These are phyloP conservation scores for Bufo bufo DNA, from an alignment of 2,113 vertebrate species.

Conservation along the genomic window DNA sequence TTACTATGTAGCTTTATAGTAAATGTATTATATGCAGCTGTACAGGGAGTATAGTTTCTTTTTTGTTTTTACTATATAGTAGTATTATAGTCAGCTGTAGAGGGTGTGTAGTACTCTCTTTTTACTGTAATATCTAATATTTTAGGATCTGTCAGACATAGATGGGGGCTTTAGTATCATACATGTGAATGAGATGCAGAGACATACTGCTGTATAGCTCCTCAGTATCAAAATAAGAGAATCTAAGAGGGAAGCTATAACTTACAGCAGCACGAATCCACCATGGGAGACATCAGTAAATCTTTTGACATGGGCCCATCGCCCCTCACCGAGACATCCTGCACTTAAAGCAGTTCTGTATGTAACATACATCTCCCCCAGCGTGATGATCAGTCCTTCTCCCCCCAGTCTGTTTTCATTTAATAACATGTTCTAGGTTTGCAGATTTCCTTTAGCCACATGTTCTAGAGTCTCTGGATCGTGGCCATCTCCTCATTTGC, in stretches of 20 bases:
- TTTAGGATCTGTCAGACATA: too few species aligned
- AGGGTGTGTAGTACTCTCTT: too few species aligned
- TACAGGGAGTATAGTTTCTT: too few species aligned
- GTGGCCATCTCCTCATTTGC: constrained; percentile 4
- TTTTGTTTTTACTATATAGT: too few species aligned
- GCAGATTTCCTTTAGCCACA: background rate
- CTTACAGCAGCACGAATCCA: background rate
- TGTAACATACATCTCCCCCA: background rate
- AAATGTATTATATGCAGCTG: too few species aligned
- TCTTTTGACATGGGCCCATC: background rate
- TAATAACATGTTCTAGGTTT: constrained; percentile 13
- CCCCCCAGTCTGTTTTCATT: constrained; percentile 21
- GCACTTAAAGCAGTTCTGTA: background rate
- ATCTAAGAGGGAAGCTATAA: background rate
- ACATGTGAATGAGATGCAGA: too few species aligned
- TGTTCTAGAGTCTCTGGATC: constrained; percentile 2
- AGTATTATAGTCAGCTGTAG: too few species aligned
- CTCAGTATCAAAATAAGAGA: too few species aligned
- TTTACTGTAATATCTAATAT: too few species aligned
- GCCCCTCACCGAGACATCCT: background rate
- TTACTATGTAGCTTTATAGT: too few species aligned
- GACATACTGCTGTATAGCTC: too few species aligned
- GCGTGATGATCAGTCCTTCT: background rate
- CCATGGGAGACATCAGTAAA: background rate
- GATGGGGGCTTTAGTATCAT: background rate